Evolutionary conservation across 2,888 invertebrate genomes (phyloP).

Genomic region (Erebia aethiops): DNA sequence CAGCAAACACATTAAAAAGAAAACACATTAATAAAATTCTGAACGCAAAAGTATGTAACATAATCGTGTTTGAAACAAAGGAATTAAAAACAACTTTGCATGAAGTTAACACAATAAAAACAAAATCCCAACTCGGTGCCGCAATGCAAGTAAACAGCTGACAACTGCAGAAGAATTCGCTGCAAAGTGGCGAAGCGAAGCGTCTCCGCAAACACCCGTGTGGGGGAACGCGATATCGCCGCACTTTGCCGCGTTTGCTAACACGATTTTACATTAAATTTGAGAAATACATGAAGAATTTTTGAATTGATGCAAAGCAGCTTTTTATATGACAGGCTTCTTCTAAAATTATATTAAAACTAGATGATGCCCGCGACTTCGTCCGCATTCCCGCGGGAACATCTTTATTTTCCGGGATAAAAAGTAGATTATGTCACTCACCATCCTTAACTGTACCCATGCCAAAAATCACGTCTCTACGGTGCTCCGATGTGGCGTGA

Average conservation of each 20-base stretch:
- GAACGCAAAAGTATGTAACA: background rate
- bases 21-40: background rate
- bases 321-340: no score
- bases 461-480: no score
- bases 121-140: slow-evolving; percentile 23
- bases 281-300: background rate
- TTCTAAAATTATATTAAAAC: no score
- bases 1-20: background rate
- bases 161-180: slow-evolving; percentile 36
- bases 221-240: slow-evolving; percentile 29
- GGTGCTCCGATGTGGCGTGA: no score
- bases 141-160: slow-evolving; percentile 33
- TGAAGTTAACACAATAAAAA: slow-evolving; percentile 25
- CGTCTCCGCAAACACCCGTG: slow-evolving; percentile 30
- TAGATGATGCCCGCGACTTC: no score
- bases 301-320: background rate
- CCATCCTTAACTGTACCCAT: no score
- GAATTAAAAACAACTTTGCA: slow-evolving; percentile 17
- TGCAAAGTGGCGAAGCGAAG: slow-evolving; percentile 37
- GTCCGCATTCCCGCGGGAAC: no score
- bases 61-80: slow-evolving; percentile 16
- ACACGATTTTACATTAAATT: slow-evolving; percentile 18
- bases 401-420: no score
- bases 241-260: slow-evolving; percentile 19
- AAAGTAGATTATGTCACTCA: no score